phyloP scores from a whole-genome alignment of 2,797 vertebrate genomes.

The Xyrichtys novacula region DNA sequence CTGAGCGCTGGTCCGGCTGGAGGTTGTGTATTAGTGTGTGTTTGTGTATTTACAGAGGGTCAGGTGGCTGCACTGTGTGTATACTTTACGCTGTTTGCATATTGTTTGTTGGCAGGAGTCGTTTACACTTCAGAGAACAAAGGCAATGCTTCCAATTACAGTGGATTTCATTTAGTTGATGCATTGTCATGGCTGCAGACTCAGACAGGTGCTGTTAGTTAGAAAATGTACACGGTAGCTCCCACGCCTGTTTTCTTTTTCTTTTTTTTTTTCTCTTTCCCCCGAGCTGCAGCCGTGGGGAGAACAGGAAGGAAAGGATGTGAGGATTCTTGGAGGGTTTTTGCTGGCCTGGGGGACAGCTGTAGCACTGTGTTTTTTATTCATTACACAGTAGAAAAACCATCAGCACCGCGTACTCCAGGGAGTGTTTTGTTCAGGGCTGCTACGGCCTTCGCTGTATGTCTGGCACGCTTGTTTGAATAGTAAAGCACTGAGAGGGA shows the following conservation, averaged over 20 bases:
- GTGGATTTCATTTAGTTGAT: conserved; percentile 78
- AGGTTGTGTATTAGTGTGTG: conserved; percentile 15
- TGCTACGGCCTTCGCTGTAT: conserved; percentile 57
- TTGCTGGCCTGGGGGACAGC: conserved; percentile 65
- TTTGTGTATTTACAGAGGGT: conserved; percentile 41
- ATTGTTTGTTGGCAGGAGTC: conserved; percentile 59
- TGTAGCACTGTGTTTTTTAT: conserved; percentile 68
- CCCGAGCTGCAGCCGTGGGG: conserved; percentile 1
- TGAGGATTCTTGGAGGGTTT: conserved; percentile 58
- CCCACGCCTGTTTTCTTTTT: conserved; percentile 11
- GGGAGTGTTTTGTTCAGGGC: conserved; percentile 77
- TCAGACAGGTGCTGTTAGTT: conserved; percentile 70
- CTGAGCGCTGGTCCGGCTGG: not conserved
- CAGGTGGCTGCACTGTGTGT: conserved; percentile 29
- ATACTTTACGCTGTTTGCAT: conserved; percentile 63
- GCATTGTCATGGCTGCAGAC: conserved; percentile 68
- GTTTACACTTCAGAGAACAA: conserved; percentile 69
- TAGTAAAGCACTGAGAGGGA: conserved; percentile 56
- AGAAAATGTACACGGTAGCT: conserved; percentile 50
- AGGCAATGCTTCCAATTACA: conserved; percentile 71
- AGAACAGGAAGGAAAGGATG: conserved; percentile 11
- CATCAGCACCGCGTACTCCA: conserved; percentile 69
- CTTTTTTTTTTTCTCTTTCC: too few relatives aligned
- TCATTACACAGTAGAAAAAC: conserved; percentile 77
- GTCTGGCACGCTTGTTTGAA: conserved; percentile 63